Conservation (phyloP, 2,113 vertebrate genomes). For the Irena cyanogastra region DNA sequence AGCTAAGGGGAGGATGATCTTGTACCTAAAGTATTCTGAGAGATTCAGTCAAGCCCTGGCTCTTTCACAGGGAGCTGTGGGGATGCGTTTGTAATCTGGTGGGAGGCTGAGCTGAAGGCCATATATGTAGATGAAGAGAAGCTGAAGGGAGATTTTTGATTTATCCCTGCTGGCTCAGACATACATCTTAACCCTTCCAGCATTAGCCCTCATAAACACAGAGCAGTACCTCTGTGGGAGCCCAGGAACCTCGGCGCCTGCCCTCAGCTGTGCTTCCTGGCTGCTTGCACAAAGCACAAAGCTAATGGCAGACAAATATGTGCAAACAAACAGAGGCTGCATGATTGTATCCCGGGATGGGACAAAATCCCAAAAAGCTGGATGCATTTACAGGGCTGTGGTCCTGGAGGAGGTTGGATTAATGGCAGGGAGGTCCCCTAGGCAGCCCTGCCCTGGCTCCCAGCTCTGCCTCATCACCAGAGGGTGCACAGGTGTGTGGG, state of each 20-base stretch:
- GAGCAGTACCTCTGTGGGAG: background rate
- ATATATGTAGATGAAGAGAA: conserved; percentile 54
- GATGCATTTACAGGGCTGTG: rapidly evolving
- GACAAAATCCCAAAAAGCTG: background rate
- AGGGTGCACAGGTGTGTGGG: no score
- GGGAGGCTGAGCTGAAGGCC: conserved; percentile 44
- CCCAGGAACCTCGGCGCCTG: background rate
- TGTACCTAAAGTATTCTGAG: conserved; percentile 16
- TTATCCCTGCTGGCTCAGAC: conserved; percentile 40
- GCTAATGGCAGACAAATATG: background rate
- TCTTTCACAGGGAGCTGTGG: background rate
- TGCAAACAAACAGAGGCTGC: background rate
- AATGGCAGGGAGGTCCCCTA: background rate
- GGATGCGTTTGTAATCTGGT: background rate
- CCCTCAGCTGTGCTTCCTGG: background rate
- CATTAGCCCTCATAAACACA: rapidly evolving
- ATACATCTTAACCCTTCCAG: conserved; percentile 12
- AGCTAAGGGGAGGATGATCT: conserved; percentile 10
- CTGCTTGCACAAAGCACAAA: background rate
- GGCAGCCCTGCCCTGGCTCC: background rate
- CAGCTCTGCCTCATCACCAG: background rate
- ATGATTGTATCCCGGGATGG: rapidly evolving
- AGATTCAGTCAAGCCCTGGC: conserved; percentile 8
- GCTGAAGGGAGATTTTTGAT: conserved; percentile 15
- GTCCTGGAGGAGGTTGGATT: background rate